phyloP scores from a whole-genome alignment of 2,888 invertebrate genomes.

The Drosophila greeni region DNA sequence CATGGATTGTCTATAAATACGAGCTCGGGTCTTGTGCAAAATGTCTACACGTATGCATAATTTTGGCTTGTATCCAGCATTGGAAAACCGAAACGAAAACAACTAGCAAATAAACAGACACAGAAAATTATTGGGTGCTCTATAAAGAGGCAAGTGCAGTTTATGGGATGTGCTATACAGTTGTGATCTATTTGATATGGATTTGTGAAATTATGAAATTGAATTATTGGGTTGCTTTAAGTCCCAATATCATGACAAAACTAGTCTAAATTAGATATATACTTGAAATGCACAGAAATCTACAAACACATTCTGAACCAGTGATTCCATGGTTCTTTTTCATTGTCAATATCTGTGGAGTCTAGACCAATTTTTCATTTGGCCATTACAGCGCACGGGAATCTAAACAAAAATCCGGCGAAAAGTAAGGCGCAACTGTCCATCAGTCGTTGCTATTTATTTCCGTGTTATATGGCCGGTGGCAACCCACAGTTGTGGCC shows the following conservation, averaged over 20 bases:
- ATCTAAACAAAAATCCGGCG: constrained; percentile 31
- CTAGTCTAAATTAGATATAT: neutral
- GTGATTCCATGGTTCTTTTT: constrained; percentile 23
- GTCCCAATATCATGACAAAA: neutral
- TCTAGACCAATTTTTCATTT: constrained; percentile 40
- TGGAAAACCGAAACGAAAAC: constrained; percentile 56
- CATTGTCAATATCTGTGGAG: constrained; percentile 36
- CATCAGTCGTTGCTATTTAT: constrained; percentile 42
- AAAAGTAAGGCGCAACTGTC: constrained; percentile 58
- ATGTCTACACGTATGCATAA: constrained; percentile 58
- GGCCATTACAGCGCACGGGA: constrained; percentile 41
- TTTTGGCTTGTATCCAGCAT: constrained; percentile 61
- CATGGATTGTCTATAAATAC: constrained; percentile 40
- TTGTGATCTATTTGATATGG: constrained; percentile 16
- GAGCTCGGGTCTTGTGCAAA: constrained; percentile 40
- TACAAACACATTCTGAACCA: neutral
- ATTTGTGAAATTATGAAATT: neutral
- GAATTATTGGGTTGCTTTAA: neutral
- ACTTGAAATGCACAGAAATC: neutral
- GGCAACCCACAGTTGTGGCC: constrained; percentile 2
- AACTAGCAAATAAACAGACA: constrained; percentile 59
- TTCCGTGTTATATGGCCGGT: constrained; percentile 49
- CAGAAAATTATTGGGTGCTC: constrained; percentile 36
- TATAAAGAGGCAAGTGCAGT: constrained; percentile 36
- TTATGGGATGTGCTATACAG: constrained; percentile 29